These are phyloP conservation scores for Arnoldichthys spilopterus DNA, from an alignment of 2,797 vertebrate species.

Conservation along the genomic window DNA sequence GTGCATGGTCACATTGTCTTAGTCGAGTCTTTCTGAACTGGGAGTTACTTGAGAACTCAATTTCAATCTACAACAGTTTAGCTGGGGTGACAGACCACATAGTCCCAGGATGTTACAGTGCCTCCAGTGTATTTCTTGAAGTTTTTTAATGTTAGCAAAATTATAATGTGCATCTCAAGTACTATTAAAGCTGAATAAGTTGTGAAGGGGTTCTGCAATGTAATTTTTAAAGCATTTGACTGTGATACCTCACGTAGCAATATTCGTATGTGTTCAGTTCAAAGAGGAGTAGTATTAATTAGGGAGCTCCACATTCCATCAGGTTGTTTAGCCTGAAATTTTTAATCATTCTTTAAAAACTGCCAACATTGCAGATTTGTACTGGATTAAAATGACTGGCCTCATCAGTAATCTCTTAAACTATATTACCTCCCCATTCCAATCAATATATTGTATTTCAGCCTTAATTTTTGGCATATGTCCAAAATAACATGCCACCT, in stretches of 20 bases:
- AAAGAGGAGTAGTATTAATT: neutral
- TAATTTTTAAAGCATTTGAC: neutral
- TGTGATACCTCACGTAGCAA: too few species aligned
- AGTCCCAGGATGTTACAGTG: neutral
- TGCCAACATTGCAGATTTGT: too few species aligned
- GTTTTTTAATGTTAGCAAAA: neutral
- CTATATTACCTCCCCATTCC: neutral
- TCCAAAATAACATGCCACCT: neutral
- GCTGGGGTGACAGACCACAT: neutral
- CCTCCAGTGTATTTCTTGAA: neutral
- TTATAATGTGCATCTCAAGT: neutral
- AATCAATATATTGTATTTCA: neutral
- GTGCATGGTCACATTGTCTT: conserved; percentile 32
- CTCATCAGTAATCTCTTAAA: neutral
- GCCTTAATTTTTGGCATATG: neutral
- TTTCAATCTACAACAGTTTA: neutral
- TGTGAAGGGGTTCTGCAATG: neutral
- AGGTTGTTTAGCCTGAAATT: too few species aligned
- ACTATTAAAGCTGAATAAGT: neutral
- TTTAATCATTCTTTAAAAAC: too few species aligned
- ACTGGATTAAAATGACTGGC: neutral
- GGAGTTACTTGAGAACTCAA: neutral
- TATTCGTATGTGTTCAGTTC: neutral
- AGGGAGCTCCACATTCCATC: too few species aligned
- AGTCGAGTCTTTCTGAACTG: conserved; percentile 14